Evolutionary conservation across 2,113 vertebrate genomes (phyloP).

Genomic region (Aptenodytes forsteri): DNA sequence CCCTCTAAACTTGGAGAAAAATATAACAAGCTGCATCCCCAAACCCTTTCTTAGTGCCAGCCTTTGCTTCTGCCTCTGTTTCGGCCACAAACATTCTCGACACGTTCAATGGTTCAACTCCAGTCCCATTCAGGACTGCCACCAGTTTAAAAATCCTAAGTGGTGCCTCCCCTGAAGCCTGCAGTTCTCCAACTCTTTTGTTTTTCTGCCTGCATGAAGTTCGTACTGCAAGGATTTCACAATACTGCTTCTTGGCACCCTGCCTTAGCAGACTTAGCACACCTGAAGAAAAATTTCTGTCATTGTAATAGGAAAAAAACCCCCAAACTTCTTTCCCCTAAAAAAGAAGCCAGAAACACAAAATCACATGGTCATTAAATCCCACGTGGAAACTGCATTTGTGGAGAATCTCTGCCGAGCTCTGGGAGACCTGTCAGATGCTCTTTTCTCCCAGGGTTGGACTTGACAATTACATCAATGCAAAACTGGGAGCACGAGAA

Average conservation of each 20-base stretch:
- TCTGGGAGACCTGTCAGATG: background rate
- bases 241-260: background rate
- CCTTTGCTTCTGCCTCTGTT: background rate
- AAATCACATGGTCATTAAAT: background rate
- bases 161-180: background rate
- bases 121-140: background rate
- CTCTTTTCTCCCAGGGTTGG: background rate
- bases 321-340: background rate
- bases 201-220: background rate
- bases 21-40: background rate
- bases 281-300: background rate
- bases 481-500: background rate
- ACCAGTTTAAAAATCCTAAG: background rate
- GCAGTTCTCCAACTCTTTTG: background rate
- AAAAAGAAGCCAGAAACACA: background rate
- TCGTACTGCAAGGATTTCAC: accelerated
- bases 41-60: background rate
- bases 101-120: background rate
- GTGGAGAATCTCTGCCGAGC: background rate
- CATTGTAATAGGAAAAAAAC: background rate
- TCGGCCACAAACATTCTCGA: background rate
- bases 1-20: background rate
- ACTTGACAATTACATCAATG: background rate
- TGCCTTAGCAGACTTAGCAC: background rate
- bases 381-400: background rate